Conservation (phyloP, 1,140 invertebrate species). For the Trinorchestia longiramus region DNA sequence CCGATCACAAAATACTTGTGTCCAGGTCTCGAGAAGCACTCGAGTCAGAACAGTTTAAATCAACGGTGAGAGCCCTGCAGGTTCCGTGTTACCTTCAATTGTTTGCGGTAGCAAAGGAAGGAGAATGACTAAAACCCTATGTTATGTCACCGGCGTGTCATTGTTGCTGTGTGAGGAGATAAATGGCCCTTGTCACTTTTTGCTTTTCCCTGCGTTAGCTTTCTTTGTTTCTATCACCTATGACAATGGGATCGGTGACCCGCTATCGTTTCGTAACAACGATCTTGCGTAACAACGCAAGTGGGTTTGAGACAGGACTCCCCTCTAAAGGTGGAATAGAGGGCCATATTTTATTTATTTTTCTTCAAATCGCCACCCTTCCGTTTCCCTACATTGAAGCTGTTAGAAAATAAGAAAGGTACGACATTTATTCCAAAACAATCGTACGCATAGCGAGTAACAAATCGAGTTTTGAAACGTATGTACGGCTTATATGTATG, state of each 20-base stretch:
- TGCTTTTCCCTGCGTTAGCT: not conserved
- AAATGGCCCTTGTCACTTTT: not conserved
- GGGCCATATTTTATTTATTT: not conserved
- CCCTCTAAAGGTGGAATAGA: not conserved
- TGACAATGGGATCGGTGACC: constrained; percentile 34
- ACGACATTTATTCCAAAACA: no score
- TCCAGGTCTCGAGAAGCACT: not conserved
- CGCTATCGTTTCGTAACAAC: not conserved
- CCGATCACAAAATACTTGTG: not conserved
- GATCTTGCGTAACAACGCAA: not conserved
- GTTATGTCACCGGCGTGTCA: constrained; percentile 10
- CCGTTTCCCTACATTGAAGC: not conserved
- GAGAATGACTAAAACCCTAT: not conserved
- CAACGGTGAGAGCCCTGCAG: not conserved
- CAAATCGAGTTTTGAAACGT: no score
- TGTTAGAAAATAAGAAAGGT: not conserved
- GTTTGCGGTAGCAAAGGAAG: not conserved
- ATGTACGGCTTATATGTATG: no score
- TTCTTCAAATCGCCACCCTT: not conserved
- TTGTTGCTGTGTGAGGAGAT: constrained; percentile 9
- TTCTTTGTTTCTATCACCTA: not conserved
- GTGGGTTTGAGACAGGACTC: not conserved
- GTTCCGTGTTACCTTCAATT: constrained; percentile 22
- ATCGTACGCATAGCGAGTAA: no score
- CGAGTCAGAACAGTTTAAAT: not conserved